These are phyloP conservation scores for Acrocephalus scirpaceus DNA, from an alignment of 2,797 vertebrate genomes.

Conservation along the genomic window DNA sequence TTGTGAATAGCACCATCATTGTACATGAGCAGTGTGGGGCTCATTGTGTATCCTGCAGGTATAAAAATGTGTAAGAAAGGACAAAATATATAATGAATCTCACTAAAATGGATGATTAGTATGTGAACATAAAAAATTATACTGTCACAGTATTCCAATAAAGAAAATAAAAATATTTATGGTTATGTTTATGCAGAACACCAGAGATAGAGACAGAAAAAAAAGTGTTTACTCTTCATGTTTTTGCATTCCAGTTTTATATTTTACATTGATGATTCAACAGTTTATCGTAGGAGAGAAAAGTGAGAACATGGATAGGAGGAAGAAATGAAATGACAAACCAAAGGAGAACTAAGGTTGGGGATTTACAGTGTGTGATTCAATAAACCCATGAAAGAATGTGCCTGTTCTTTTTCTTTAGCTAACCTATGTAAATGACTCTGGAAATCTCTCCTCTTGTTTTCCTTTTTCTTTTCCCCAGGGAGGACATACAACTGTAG, in stretches of 20 bases:
- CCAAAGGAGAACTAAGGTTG: not conserved
- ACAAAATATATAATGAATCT: not conserved
- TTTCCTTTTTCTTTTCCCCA: not conserved
- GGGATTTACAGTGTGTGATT: not conserved
- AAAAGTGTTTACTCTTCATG: not conserved
- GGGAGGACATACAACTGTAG: not conserved
- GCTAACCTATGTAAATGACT: not conserved
- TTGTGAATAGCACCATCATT: not conserved
- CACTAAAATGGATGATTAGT: not conserved
- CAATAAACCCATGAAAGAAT: not conserved
- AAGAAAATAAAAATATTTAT: not conserved
- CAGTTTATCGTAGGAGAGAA: not conserved
- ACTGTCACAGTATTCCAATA: not conserved
- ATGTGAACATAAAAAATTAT: not conserved
- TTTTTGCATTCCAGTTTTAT: not conserved
- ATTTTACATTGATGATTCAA: not conserved
- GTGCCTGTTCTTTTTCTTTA: not conserved
- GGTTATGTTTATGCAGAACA: not conserved
- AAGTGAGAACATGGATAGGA: not conserved
- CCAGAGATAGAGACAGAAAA: not conserved
- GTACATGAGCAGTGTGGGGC: not conserved
- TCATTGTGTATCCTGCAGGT: not conserved
- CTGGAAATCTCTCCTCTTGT: not conserved
- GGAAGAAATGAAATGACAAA: not conserved
- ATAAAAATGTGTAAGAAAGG: not conserved